Percentiles rank a stretch among this genome's conserved stretches.
Evolutionary conservation across 2,797 vertebrate genomes (phyloP).

Genomic region (Eupleurogrammus muticus): DNA sequence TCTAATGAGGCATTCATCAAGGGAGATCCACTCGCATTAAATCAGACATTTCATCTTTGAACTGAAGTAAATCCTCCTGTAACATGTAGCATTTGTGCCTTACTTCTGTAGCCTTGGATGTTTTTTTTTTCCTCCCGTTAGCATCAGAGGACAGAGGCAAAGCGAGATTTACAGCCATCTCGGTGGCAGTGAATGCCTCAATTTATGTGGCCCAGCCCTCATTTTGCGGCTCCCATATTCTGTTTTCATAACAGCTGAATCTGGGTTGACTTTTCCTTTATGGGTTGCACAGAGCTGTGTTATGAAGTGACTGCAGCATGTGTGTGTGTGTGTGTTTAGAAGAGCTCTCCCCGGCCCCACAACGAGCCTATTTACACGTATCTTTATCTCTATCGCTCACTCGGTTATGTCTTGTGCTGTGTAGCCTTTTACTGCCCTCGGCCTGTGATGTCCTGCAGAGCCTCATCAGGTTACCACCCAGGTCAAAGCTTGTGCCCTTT

Average conservation of each 20-base stretch:
- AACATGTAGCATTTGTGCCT: slow-evolving; percentile 7
- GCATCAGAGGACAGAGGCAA: slow-evolving; percentile 21
- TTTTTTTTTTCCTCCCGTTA: slow-evolving; percentile 23
- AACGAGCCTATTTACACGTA: slow-evolving; percentile 37
- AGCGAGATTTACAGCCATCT: slow-evolving; percentile 42
- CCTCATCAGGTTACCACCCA: slow-evolving; percentile 62
- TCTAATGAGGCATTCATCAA: slow-evolving; percentile 52
- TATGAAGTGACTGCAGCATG: slow-evolving; percentile 43
- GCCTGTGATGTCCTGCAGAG: slow-evolving; percentile 54
- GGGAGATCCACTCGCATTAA: slow-evolving; percentile 51
- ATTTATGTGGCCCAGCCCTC: slow-evolving; percentile 59
- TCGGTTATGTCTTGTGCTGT: slow-evolving; percentile 31
- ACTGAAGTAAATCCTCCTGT: slow-evolving; percentile 22
- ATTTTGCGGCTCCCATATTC: slow-evolving; percentile 63
- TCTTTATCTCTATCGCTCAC: slow-evolving; percentile 52
- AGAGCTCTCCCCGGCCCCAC: slow-evolving; percentile 28
- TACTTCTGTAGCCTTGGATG: slow-evolving; percentile 14
- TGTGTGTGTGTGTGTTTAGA: too few species aligned
- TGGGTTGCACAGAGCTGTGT: slow-evolving; percentile 46
- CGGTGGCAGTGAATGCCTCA: slow-evolving; percentile 47
- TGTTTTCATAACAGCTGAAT: slow-evolving; percentile 69
- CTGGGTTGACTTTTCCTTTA: slow-evolving; percentile 55
- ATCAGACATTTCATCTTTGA: slow-evolving; percentile 48
- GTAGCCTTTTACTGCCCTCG: slow-evolving; percentile 47
- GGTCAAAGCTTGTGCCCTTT: slow-evolving; percentile 58